These are phyloP conservation scores for Plutomurus gul DNA, from an alignment of 1,140 invertebrate genomes.

Conservation along the genomic window DNA sequence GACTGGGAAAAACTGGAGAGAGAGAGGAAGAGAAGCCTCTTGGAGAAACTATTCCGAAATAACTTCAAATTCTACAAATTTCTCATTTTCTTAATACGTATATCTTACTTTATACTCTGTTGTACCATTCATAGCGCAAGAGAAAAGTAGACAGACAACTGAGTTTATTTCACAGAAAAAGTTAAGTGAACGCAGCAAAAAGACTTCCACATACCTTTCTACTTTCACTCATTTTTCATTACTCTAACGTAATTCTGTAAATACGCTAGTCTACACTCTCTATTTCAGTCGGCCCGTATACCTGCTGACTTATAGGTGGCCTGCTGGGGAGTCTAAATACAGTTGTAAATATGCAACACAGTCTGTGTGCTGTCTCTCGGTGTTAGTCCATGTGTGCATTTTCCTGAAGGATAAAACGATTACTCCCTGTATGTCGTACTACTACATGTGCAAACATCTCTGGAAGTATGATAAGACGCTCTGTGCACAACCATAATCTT, in stretches of 20 bases:
- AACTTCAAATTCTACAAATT: conserved; percentile 30
- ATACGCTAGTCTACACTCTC: conserved; percentile 6
- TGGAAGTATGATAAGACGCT: too few species aligned
- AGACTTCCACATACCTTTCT: conserved; percentile 24
- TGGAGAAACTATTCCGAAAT: conserved; percentile 21
- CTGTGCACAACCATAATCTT: too few species aligned
- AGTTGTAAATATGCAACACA: too few species aligned
- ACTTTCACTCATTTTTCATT: conserved; percentile 28
- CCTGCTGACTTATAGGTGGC: too few species aligned
- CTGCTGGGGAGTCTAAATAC: too few species aligned
- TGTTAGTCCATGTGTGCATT: too few species aligned
- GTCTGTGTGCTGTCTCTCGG: too few species aligned
- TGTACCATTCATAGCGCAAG: not conserved
- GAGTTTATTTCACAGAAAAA: conserved; percentile 9
- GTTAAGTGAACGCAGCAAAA: conserved; percentile 23
- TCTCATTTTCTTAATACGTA: conserved; percentile 30
- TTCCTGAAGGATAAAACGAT: too few species aligned
- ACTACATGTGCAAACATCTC: too few species aligned
- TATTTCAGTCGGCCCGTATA: not conserved
- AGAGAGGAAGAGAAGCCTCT: not conserved
- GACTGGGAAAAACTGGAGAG: too few species aligned
- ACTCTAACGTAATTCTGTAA: conserved; percentile 9
- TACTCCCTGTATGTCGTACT: too few species aligned
- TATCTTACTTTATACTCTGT: not conserved
- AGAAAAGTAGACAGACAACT: not conserved